These are phyloP conservation scores for Eleginops maclovinus DNA, from an alignment of 2,113 vertebrate genomes.

Conservation along the genomic window DNA sequence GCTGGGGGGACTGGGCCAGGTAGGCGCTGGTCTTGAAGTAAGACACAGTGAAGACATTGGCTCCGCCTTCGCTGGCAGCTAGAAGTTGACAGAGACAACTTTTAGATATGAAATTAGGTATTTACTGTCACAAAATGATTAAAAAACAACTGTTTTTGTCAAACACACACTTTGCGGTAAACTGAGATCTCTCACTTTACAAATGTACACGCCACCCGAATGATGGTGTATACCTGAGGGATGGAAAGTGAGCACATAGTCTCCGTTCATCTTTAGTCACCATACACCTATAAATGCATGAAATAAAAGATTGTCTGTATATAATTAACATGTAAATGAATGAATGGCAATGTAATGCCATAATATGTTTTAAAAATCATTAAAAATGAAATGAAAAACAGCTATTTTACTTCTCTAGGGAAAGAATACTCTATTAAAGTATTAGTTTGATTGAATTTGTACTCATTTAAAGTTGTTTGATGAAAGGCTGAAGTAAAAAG, in stretches of 20 bases:
- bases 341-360: too few relatives aligned
- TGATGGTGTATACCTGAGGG: background rate
- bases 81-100: slow-evolving; percentile 55
- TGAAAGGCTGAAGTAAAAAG: too few relatives aligned
- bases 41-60: slow-evolving; percentile 98
- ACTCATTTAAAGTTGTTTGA: too few relatives aligned
- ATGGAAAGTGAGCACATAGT: too few relatives aligned
- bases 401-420: too few relatives aligned
- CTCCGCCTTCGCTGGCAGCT: slow-evolving; percentile 99
- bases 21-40: slow-evolving; percentile 99
- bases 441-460: too few relatives aligned
- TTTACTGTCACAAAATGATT: slow-evolving; percentile 1
- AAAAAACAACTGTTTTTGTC: background rate
- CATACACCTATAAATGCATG: too few relatives aligned
- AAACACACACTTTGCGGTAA: background rate
- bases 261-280: background rate
- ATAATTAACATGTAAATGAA: too few relatives aligned
- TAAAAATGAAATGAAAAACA: too few relatives aligned
- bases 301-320: too few relatives aligned
- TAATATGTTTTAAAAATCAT: too few relatives aligned
- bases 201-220: background rate
- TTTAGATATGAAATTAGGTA: slow-evolving; percentile 2
- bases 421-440: too few relatives aligned
- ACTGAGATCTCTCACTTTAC: background rate
- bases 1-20: slow-evolving; percentile 97